Evolutionary conservation across 2,888 invertebrate species (phyloP).

Genomic region (Pachydiplax longipennis): DNA sequence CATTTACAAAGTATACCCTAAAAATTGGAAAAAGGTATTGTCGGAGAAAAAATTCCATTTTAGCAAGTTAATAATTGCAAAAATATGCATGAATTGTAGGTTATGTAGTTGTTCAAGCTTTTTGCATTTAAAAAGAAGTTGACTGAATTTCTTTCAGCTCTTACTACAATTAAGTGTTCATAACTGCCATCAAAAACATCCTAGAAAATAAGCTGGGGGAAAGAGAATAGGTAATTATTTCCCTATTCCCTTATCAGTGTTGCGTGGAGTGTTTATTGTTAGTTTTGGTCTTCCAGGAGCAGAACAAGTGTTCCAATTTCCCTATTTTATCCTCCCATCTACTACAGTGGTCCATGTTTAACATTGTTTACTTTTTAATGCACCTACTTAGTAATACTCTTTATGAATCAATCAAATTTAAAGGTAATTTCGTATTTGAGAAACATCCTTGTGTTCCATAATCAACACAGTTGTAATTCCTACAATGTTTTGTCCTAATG

Average conservation of each 20-base stretch:
- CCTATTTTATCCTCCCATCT: not conserved
- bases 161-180: not conserved
- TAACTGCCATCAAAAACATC: not conserved
- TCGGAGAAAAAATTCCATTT: not conserved
- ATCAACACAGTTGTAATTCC: not conserved
- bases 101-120: not conserved
- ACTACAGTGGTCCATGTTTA: not conserved
- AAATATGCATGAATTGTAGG: not conserved
- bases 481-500: not conserved
- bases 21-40: not conserved
- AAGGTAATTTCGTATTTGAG: not conserved
- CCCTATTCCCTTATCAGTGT: not conserved
- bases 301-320: not conserved
- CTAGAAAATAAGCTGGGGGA: not conserved
- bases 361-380: not conserved
- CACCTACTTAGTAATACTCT: not conserved
- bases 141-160: not conserved
- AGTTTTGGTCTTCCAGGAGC: conserved; percentile 3
- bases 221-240: conserved; percentile 1
- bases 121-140: not conserved
- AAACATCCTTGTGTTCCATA: not conserved
- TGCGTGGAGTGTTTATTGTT: not conserved
- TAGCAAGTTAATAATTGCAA: not conserved
- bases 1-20: no score
- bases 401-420: not conserved